Evolutionary conservation across 2,888 invertebrate species (phyloP), one percentile per base, ranked within the genome.

Genomic region (Drosophila tripunctata): DNA sequence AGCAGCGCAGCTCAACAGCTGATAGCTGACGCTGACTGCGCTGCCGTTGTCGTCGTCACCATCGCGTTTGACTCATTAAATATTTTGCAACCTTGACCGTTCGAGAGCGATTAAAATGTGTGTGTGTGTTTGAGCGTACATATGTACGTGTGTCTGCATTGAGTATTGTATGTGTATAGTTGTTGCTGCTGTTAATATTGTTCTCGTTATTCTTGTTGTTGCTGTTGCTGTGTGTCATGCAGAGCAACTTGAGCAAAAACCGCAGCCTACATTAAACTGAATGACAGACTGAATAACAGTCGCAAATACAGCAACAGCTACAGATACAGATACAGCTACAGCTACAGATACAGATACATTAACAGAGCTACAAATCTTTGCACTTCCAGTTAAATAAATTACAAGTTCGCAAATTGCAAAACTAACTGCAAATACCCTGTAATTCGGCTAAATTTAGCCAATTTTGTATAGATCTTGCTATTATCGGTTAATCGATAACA

Each of bases 31-130:
- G 45, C 8, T 22, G 64, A 33, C 45, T 3, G 8, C 4, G 21
- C 8, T 10, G 10, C 27, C 27, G 57, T 33, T 12, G 62, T 50
- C 35, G 65, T 21, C 56, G 69, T 31, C 64, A 44, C 12, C 50
- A 56, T 62, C 83, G 84, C 80, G 63, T 80, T 83, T 80, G 84
- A 86, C 81, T 83, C 84, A 84, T 86, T 83, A 86, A 86, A 83
- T 86, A 83, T 83, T 82, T 83, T 83, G 84, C 88, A 88, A 88
- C 88, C 88, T 88, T 88, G 88, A 88, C 88, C 88, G 88, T 88
- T 86, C 77, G 83, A 86, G 88, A 81, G 78, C 88, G 81, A 86
- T 86, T 88, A 87, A 84, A 84, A 71, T 75, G 47, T 76, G 41
- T 68, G 47, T 41, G 30, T 41, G 27, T 57, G 30, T 48, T n/a